A percentile compares a stretch with the other conserved stretches of the same genome.
Evolutionary conservation across 1,140 invertebrate species (phyloP).

Genomic region (Sarcophaga bullata): DNA sequence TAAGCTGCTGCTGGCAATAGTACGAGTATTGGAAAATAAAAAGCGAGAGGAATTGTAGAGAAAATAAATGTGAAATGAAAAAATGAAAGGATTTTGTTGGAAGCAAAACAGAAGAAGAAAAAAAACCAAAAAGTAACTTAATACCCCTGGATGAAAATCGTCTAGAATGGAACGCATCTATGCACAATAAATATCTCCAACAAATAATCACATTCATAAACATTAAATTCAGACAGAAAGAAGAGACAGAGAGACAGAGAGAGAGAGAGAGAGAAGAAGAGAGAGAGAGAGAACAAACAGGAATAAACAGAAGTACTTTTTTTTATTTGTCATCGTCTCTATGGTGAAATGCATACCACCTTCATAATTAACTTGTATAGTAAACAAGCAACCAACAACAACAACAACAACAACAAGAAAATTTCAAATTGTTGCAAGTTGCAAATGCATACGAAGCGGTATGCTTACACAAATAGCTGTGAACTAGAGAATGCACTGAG

Average conservation of each 20-base stretch:
- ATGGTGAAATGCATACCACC: not conserved
- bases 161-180: conserved; percentile 13
- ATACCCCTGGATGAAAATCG: conserved; percentile 27
- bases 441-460: not conserved
- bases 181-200: conserved; percentile 30
- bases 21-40: too few relatives aligned
- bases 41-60: not conserved
- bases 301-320: too few relatives aligned
- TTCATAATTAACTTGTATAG: not conserved
- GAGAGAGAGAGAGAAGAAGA: not conserved
- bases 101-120: not conserved
- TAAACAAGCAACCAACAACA: not conserved
- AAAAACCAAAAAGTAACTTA: conserved; percentile 17
- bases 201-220: conserved; percentile 39
- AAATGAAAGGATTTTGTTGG: conserved; percentile 1
- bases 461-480: not conserved
- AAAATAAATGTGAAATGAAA: not conserved
- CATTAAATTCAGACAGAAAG: conserved; percentile 28
- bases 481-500: not conserved
- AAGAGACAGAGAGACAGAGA: too few relatives aligned
- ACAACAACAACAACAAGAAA: not conserved
- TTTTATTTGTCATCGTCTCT: not conserved
- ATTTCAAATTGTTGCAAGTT: conserved; percentile 16
- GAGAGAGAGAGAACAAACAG: not conserved
- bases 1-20: too few relatives aligned